A percentile compares a stretch with the other conserved stretches of the same genome.
Conservation (phyloP, 2,888 invertebrate genomes). For the Beris chalybata region DNA sequence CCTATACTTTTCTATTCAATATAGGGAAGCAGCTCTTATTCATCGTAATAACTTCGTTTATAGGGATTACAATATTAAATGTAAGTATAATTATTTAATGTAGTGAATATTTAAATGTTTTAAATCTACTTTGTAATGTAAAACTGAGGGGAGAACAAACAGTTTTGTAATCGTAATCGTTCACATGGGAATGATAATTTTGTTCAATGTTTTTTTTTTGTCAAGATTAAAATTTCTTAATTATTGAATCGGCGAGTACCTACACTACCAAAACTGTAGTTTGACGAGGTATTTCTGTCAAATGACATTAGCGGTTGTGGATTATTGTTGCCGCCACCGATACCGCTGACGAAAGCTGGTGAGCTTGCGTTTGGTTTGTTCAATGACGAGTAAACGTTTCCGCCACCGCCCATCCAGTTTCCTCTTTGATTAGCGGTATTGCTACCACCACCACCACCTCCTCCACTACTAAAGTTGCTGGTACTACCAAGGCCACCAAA, state of each 20-base stretch:
- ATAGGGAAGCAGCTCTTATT: too few species aligned
- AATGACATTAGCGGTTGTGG: too few species aligned
- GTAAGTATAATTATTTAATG: too few species aligned
- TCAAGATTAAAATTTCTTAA: background rate
- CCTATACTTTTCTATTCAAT: too few species aligned
- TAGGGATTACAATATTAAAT: too few species aligned
- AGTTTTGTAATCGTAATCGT: too few species aligned
- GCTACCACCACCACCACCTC: background rate
- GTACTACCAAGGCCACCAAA: background rate
- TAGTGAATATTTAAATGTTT: too few species aligned
- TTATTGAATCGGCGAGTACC: constrained; percentile 17
- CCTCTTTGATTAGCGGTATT: constrained; percentile 19
- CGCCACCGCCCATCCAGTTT: constrained; percentile 25
- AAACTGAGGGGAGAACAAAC: too few species aligned
- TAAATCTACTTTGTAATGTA: too few species aligned
- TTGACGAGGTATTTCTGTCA: constrained; percentile 11
- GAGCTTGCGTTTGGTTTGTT: constrained; percentile 4
- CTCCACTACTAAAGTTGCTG: constrained; percentile 3
- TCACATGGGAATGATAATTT: constrained; percentile 4
- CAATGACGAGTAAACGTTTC: constrained; percentile 11
- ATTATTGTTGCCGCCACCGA: background rate
- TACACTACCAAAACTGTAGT: background rate
- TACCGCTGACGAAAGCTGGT: constrained; percentile 12
- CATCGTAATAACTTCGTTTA: too few species aligned
- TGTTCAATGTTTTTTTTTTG: too few species aligned